phyloP scores from a whole-genome alignment of 2,113 vertebrate species.

The Varanus salvator region DNA sequence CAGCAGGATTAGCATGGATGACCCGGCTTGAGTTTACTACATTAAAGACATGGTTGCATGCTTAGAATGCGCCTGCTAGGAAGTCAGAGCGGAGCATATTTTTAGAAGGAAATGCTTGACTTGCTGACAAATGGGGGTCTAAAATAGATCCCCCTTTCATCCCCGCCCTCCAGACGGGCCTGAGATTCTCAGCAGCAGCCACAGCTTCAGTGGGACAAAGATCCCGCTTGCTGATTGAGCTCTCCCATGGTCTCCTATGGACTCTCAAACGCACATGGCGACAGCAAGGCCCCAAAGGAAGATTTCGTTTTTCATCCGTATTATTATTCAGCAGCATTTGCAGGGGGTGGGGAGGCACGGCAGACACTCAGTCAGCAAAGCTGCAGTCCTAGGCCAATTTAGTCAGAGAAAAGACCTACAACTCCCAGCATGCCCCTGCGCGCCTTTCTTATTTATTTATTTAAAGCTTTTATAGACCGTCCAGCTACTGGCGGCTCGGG shows the following conservation, averaged over 20 bases:
- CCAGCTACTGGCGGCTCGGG: no score
- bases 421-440: no score
- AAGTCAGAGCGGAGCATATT: background rate
- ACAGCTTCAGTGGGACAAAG: constrained; percentile 3
- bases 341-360: no score
- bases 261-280: background rate
- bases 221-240: background rate
- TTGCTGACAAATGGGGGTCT: constrained; percentile 33
- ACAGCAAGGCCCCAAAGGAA: background rate
- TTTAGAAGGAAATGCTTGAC: background rate
- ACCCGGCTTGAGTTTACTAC: background rate
- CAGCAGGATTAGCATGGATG: background rate
- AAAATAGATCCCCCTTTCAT: constrained; percentile 26
- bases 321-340: no score
- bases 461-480: no score
- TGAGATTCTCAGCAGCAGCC: background rate
- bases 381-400: no score
- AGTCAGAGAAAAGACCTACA: no score
- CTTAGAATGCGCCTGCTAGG: constrained; percentile 14
- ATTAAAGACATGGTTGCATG: background rate
- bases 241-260: constrained; percentile 3
- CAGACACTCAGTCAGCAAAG: no score
- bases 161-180: fast-evolving
- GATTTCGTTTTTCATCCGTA: no score
- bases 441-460: no score